These are phyloP conservation scores for Seriola dumerili DNA, from an alignment of 2,113 vertebrate species.

Conservation along the genomic window DNA sequence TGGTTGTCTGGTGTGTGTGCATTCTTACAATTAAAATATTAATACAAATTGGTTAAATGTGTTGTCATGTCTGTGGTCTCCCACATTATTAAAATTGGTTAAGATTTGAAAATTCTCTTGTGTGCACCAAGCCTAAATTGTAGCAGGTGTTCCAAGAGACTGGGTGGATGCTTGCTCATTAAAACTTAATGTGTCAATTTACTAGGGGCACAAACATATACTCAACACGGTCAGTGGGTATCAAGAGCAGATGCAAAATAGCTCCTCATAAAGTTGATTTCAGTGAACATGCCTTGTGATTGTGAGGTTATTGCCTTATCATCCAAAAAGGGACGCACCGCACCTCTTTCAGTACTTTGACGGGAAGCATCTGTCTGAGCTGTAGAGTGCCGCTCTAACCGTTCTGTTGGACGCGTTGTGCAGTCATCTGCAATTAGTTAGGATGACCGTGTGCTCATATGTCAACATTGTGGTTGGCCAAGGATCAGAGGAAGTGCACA, in stretches of 20 bases:
- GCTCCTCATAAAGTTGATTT: conserved; percentile 71
- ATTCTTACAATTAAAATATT: no score
- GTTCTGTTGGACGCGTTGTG: conserved; percentile 55
- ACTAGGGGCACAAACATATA: conserved; percentile 76
- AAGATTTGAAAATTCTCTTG: background rate
- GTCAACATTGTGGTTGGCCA: conserved; percentile 68
- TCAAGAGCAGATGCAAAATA: conserved; percentile 72
- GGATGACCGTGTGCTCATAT: conserved; percentile 61
- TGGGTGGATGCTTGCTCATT: conserved; percentile 80
- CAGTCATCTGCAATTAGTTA: conserved; percentile 73
- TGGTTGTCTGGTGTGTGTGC: background rate
- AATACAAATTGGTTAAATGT: no score
- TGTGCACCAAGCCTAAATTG: conserved; percentile 50
- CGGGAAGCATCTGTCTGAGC: conserved; percentile 74
- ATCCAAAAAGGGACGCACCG: conserved; percentile 59
- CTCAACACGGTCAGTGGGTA: conserved; percentile 65
- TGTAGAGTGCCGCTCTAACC: conserved; percentile 20
- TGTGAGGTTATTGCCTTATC: conserved; percentile 64
- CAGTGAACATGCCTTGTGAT: conserved; percentile 44
- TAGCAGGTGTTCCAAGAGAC: conserved; percentile 81
- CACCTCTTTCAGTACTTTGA: conserved; percentile 56
- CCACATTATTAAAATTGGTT: background rate
- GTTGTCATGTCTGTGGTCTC: background rate
- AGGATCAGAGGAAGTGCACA: conserved; percentile 58
- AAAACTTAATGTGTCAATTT: conserved; percentile 84